Evolutionary conservation across 53 echinoderm and acorn worm species (phyloP), one percentile per base, ranked within the genome.

Genomic region (Henricia sp.): DNA sequence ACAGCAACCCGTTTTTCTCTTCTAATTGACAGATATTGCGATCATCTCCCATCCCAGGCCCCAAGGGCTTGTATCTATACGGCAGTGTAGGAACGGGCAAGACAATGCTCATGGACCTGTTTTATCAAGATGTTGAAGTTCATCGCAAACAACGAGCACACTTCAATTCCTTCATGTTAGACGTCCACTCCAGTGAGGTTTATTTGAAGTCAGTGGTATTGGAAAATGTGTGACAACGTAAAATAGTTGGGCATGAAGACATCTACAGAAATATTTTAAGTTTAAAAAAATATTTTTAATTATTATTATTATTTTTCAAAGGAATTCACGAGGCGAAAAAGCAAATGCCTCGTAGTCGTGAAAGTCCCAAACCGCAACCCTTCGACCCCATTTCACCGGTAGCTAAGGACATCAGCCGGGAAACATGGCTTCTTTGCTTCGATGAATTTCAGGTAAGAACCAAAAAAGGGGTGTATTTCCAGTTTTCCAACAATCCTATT

Each of bases 141-240:
- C 82, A 38, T 1, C 87, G 88, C 57, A 99, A 99, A 82, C 56
- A 87, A 78, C 86, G 99, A 48, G 87, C 92, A 10, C 99, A 99
- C 82, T 99, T 99, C 92, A 92, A 99, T 64, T 94, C 99, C 37
- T 99, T 99, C 84, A 99, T 99, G 99, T 70, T 99, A 23, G 92
- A 95, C 67, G 94, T 99, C 21, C 99, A 99, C 68, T 62, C 92
- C 30, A 92, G 99, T 99, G 87, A 75, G n/a, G n/a, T n/a, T n/a
- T n/a, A n/a, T n/a, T n/a, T n/a, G n/a, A n/a, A n/a, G n/a, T n/a
- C n/a, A n/a, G n/a, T n/a, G n/a, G n/a, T n/a, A n/a, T n/a, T n/a
- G n/a, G n/a, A n/a, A n/a, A n/a, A n/a, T n/a, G n/a, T n/a, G n/a
- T n/a, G n/a, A n/a, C n/a, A n/a, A n/a, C n/a, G n/a, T n/a, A n/a